phyloP scores from a whole-genome alignment of 2,888 invertebrate genomes.

The Erebia epiphron region DNA sequence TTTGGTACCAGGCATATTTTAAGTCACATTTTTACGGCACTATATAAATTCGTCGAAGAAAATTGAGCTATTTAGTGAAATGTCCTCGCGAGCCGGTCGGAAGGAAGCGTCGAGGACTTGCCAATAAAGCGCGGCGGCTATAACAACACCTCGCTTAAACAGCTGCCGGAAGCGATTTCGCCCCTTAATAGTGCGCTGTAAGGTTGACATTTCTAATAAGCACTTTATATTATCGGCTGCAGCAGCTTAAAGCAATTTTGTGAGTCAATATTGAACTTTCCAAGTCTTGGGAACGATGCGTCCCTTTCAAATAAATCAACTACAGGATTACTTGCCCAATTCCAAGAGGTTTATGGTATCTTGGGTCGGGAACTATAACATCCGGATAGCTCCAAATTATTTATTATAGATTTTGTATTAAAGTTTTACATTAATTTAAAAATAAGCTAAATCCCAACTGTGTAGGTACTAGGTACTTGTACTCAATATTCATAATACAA shows the following conservation, averaged over 20 bases:
- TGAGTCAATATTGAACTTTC: constrained; percentile 79
- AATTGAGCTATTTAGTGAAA: constrained; percentile 53
- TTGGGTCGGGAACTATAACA: constrained; percentile 20
- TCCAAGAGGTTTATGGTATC: constrained; percentile 43
- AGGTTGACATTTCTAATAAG: constrained; percentile 70
- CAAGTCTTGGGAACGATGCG: constrained; percentile 70
- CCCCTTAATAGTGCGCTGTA: constrained; percentile 56
- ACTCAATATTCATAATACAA: too few relatives aligned
- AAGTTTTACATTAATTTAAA: too few relatives aligned
- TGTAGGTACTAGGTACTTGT: too few relatives aligned
- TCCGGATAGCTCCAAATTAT: too few relatives aligned
- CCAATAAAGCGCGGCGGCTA: constrained; percentile 72
- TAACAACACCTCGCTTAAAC: constrained; percentile 69
- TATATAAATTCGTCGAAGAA: constrained; percentile 41
- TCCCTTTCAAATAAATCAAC: constrained; percentile 63
- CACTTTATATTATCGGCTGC: constrained; percentile 67
- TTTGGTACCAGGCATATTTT: background rate
- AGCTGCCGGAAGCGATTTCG: constrained; percentile 60
- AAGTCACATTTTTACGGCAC: background rate
- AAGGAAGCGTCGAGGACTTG: constrained; percentile 76
- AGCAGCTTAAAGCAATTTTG: constrained; percentile 78
- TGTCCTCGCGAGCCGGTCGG: constrained; percentile 52
- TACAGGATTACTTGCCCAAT: constrained; percentile 46
- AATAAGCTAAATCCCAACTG: too few relatives aligned
- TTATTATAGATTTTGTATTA: too few relatives aligned